Conservation (phyloP, 2,113 vertebrate species). For the Micronycteris hirsuta region DNA sequence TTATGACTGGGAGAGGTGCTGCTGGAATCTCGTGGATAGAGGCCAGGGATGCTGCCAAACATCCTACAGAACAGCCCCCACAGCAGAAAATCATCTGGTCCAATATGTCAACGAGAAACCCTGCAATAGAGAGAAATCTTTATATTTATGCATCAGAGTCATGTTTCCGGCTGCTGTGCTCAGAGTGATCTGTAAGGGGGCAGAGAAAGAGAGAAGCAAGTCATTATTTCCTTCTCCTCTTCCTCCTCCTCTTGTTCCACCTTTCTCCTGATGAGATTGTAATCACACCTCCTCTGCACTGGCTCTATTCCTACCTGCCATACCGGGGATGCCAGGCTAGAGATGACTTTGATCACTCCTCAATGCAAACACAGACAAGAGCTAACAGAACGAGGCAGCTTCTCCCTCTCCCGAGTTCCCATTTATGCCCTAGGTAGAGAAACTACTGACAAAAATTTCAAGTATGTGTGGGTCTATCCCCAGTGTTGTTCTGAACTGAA, state of each 20-base stretch:
- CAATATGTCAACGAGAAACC: neutral
- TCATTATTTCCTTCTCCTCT: neutral
- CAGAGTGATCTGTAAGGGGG: neutral
- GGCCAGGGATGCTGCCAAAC: no score
- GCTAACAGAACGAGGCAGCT: neutral
- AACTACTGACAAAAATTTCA: accelerated
- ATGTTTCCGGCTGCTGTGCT: neutral
- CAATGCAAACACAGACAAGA: neutral
- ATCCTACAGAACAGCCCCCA: neutral
- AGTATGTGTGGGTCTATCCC: accelerated
- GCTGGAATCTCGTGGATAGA: neutral
- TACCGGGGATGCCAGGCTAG: neutral
- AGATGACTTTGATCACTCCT: neutral
- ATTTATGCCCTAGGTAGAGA: neutral
- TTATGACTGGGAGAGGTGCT: neutral
- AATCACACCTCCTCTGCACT: neutral
- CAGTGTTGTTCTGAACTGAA: accelerated
- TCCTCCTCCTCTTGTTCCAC: accelerated
- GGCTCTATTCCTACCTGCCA: neutral
- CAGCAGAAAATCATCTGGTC: neutral
- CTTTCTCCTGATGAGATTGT: neutral
- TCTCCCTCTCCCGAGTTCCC: neutral
- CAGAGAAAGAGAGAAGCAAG: neutral
- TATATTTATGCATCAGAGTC: accelerated
- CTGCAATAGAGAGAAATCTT: accelerated